Evolutionary conservation across 2,888 invertebrate species (phyloP), one percentile per base, ranked within the genome.

Genomic region (Tetragonisca angustula): DNA sequence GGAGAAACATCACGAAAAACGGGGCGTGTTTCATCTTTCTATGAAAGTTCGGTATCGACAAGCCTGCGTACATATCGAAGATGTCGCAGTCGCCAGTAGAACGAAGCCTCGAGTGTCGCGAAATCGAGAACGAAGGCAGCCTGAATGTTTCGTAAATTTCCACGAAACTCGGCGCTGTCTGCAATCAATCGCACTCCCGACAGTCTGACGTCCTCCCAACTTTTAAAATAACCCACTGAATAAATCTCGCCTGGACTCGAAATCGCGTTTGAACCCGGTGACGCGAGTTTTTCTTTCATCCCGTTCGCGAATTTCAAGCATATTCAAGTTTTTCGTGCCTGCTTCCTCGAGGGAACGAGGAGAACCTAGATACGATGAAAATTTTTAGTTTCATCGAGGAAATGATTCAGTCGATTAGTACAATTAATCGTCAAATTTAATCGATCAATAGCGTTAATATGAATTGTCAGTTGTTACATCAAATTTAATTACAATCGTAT

Each of bases 151-250:
- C 56, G 43, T 17, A 56, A 43, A 52, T 69, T 68, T 69, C 62
- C 3, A 17, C 13, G 49, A 69, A 81, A 74, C 77, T 73, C 56
- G 59, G 2, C 21, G 76, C 50, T 75, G 27, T 70, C 69, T 59
- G 56, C 85, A 54, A 71, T 82, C 72, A 72, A 65, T 82, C 82
- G 52, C 19, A 3, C 52, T 19, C 61, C 56, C 43, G 59, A 32
- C 62, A 59, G 32, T 70, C 76, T 27, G 62, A 80, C 76, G 78
- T 73, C 43, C 67, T 67, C 27, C n/a, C 27, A 87, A 87, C 75
- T 84, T 84, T 73, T 59, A 11, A 43, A 43, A 43, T 43, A 43
- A 43, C 9, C 62, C 81, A 70, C 73, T 74, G 83, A 86, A 80
- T 86, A 83, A 79, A 79, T 79, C 36, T 36, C 36, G 36, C 36